Percentiles rank a stretch among this genome's conserved stretches.
These are phyloP conservation scores for Drosophila neocordata DNA, from an alignment of 1,140 invertebrate genomes.

Conservation along the genomic window DNA sequence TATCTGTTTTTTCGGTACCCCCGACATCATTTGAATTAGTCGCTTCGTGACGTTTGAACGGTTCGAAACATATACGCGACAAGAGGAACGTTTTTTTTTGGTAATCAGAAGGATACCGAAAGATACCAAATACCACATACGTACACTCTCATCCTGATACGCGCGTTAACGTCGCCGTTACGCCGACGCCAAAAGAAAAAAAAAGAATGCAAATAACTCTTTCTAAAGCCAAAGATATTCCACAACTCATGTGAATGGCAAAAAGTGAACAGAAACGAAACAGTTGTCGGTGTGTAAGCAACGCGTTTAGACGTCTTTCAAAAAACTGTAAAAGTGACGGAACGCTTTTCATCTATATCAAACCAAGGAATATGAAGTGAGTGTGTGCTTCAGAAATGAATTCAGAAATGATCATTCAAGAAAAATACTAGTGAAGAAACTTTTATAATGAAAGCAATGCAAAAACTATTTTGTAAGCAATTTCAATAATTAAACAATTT, in stretches of 20 bases:
- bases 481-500: neutral
- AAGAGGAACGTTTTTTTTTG: too few relatives aligned
- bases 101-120: slow-evolving; percentile 41
- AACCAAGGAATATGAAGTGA: slow-evolving; percentile 19
- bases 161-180: neutral
- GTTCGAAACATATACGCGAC: slow-evolving; percentile 81
- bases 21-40: slow-evolving; percentile 82
- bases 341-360: neutral
- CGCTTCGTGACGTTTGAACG: slow-evolving; percentile 83
- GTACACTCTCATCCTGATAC: neutral
- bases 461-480: neutral
- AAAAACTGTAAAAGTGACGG: neutral
- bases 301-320: slow-evolving; percentile 37
- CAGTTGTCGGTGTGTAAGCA: slow-evolving; percentile 41
- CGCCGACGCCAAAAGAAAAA: neutral
- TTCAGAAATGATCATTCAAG: too few relatives aligned
- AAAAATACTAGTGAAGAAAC: neutral
- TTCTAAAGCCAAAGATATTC: slow-evolving; percentile 1
- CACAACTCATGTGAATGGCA: slow-evolving; percentile 34
- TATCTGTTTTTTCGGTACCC: slow-evolving; percentile 70
- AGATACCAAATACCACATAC: slow-evolving; percentile 29
- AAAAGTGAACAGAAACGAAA: slow-evolving; percentile 35
- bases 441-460: neutral
- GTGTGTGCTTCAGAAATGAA: neutral
- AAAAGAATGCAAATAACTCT: neutral